Evolutionary conservation across 2,888 invertebrate species (phyloP).

Genomic region (Lomographa bimaculata): DNA sequence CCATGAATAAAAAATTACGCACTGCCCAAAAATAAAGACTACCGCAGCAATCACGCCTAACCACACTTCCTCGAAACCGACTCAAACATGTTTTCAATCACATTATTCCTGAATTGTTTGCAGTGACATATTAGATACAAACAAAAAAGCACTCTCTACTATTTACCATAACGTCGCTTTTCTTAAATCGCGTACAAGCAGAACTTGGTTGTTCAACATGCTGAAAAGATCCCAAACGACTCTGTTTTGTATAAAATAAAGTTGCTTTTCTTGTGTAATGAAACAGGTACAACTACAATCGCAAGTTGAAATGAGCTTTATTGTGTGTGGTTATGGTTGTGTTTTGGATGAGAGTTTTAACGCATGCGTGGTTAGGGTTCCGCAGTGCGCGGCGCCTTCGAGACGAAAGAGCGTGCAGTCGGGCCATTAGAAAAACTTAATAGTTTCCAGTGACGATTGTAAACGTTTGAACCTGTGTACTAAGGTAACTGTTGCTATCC

Average conservation of each 20-base stretch:
- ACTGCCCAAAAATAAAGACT: slow-evolving; percentile 1
- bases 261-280: too few relatives aligned
- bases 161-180: slow-evolving; percentile 1
- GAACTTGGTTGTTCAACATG: neutral
- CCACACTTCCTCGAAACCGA: slow-evolving; percentile 12
- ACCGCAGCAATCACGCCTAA: slow-evolving; percentile 12
- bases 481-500: slow-evolving; percentile 21
- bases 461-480: slow-evolving; percentile 49
- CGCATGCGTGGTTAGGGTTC: slow-evolving; percentile 76
- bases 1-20: neutral
- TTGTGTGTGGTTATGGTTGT: slow-evolving; percentile 11
- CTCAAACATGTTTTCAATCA: slow-evolving; percentile 26
- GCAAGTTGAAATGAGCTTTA: slow-evolving; percentile 21
- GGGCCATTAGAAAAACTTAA: slow-evolving; percentile 64
- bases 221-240: too few relatives aligned
- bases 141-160: slow-evolving; percentile 1
- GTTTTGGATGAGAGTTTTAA: slow-evolving; percentile 37
- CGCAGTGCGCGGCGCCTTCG: slow-evolving; percentile 81
- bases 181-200: neutral
- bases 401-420: slow-evolving; percentile 72
- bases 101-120: slow-evolving; percentile 28
- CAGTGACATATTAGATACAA: slow-evolving; percentile 17
- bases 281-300: too few relatives aligned
- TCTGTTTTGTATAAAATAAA: too few relatives aligned
- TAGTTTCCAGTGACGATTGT: slow-evolving; percentile 43